These are phyloP conservation scores for Pelecanus crispus DNA, from an alignment of 2,113 vertebrate species.

Conservation along the genomic window DNA sequence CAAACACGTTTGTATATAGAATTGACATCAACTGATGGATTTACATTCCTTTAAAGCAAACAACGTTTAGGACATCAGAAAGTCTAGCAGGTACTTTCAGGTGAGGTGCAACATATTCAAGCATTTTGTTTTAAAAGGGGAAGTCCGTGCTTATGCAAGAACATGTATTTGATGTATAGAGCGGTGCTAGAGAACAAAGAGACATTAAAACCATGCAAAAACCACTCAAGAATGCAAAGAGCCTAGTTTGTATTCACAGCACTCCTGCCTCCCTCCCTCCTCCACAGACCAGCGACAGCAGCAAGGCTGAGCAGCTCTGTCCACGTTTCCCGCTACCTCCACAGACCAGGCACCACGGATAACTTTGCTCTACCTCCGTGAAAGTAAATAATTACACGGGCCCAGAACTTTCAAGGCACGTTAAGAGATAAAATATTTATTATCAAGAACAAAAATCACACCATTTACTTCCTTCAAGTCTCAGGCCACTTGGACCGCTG, in stretches of 20 bases:
- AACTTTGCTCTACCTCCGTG: not conserved
- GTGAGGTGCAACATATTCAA: not conserved
- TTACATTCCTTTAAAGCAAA: not conserved
- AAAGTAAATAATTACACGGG: not conserved
- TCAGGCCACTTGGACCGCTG: not conserved
- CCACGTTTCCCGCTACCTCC: not conserved
- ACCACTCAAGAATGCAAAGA: not conserved
- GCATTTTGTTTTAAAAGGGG: not conserved
- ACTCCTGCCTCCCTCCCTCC: not conserved
- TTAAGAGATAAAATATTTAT: not conserved
- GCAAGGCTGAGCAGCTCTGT: not conserved
- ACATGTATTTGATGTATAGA: not conserved
- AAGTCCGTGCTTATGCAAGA: not conserved
- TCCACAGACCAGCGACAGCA: not conserved
- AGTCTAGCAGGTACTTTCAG: not conserved
- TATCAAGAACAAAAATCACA: not conserved
- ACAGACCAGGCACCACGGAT: not conserved
- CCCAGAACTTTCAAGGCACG: not conserved
- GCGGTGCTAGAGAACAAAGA: not conserved
- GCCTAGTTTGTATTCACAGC: not conserved
- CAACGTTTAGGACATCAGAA: not conserved
- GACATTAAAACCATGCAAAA: not conserved
- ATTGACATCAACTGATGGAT: not conserved
- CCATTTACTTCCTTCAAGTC: not conserved
- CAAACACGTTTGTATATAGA: fast-evolving